These are phyloP conservation scores for Sclerodermus sp. DNA, from an alignment of 2,888 invertebrate genomes.

Conservation along the genomic window DNA sequence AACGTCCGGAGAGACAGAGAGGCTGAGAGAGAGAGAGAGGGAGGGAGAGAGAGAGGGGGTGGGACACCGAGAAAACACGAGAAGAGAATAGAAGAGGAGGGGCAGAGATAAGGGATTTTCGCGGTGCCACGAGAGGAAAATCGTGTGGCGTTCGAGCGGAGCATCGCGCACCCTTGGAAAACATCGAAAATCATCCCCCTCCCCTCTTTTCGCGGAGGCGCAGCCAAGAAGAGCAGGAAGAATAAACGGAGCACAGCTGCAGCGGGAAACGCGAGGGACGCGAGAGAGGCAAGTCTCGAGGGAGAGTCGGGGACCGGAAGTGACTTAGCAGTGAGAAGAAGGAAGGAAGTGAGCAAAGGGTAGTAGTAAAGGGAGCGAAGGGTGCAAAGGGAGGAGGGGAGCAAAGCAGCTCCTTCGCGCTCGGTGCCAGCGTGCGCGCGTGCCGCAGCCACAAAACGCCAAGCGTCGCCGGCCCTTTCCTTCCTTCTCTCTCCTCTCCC, in stretches of 20 bases:
- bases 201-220: too few relatives aligned
- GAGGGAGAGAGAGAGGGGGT: conserved; percentile 8
- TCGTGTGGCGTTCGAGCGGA: too few relatives aligned
- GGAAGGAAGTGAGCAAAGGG: not conserved
- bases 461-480: too few relatives aligned
- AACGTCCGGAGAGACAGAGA: conserved; percentile 2
- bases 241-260: too few relatives aligned
- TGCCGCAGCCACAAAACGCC: too few relatives aligned
- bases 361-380: not conserved
- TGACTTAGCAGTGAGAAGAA: not conserved
- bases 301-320: too few relatives aligned
- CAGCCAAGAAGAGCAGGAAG: too few relatives aligned
- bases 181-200: too few relatives aligned
- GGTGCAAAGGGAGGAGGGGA: not conserved
- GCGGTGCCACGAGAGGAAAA: too few relatives aligned
- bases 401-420: not conserved
- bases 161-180: too few relatives aligned
- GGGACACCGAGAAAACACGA: conserved; percentile 8
- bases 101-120: conserved; percentile 11
- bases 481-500: too few relatives aligned
- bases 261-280: too few relatives aligned
- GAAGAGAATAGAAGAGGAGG: conserved; percentile 8
- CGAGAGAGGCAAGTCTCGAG: not conserved
- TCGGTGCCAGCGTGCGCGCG: not conserved
- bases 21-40: conserved; percentile 6